Conservation (phyloP, 2,113 vertebrate species). For the Junco hyemalis region DNA sequence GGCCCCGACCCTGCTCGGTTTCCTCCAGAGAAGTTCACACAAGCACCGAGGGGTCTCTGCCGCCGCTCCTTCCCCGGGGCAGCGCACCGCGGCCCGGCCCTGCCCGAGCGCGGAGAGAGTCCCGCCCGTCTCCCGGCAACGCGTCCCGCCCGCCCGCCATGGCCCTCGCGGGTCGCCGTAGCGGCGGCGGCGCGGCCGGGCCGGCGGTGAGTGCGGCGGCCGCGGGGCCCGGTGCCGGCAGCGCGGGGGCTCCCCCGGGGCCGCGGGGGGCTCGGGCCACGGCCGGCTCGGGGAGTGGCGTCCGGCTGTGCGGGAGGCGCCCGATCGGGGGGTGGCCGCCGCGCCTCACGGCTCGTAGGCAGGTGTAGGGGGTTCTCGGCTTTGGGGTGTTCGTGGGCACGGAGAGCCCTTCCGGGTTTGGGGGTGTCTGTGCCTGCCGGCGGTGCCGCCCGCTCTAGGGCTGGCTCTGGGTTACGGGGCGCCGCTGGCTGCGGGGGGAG, state of each 20-base stretch:
- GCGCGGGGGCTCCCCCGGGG: background rate
- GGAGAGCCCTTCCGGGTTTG: too few species aligned
- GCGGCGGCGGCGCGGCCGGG: background rate
- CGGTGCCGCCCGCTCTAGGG: background rate
- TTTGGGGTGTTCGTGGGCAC: background rate
- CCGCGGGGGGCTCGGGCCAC: background rate
- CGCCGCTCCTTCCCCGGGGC: background rate
- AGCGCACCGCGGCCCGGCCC: background rate
- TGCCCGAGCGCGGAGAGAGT: background rate
- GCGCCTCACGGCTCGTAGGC: background rate
- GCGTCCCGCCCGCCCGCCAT: background rate
- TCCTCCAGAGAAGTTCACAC: background rate
- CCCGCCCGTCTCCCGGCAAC: conserved; percentile 15
- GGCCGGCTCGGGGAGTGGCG: background rate
- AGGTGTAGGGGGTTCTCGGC: background rate
- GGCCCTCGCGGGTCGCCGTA: conserved; percentile 12
- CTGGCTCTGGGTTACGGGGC: background rate
- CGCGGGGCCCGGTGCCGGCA: background rate
- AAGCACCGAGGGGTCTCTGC: background rate
- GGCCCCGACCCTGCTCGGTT: background rate
- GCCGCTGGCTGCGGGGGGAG: background rate
- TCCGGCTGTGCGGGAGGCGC: background rate
- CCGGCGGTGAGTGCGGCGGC: background rate
- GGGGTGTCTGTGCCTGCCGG: background rate
- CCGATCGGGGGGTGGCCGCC: background rate